phyloP scores from a whole-genome alignment of 1,140 invertebrate genomes.

The Telenomus remus region DNA sequence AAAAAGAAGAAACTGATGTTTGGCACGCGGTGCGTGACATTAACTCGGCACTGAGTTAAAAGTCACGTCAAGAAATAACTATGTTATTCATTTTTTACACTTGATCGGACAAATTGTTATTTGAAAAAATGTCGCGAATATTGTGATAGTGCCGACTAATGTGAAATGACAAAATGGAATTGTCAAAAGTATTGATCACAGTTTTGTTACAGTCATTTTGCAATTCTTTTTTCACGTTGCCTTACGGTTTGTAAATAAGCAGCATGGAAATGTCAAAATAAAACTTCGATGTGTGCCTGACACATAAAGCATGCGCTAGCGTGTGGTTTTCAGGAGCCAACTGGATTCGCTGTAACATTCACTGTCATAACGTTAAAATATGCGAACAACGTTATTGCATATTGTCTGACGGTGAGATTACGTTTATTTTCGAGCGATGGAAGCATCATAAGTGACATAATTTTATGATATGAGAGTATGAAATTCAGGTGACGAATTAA shows the following conservation, averaged over 20 bases:
- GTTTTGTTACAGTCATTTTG: slow-evolving; percentile 25
- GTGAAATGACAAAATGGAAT: no score
- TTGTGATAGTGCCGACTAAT: no score
- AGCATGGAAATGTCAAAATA: slow-evolving; percentile 44
- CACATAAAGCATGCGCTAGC: slow-evolving; percentile 3
- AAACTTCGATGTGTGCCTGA: slow-evolving; percentile 23
- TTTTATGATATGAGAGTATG: slow-evolving; percentile 27
- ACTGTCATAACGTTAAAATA: slow-evolving; percentile 43
- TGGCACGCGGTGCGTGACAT: slow-evolving; percentile 49
- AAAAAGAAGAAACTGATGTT: slow-evolving; percentile 45
- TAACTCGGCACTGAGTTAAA: slow-evolving; percentile 37
- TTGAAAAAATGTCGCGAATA: no score
- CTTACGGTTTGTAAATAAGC: slow-evolving; percentile 25
- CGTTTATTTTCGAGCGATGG: slow-evolving; percentile 40
- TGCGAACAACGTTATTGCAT: slow-evolving; percentile 31
- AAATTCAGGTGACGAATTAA: slow-evolving; percentile 35
- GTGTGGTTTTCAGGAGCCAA: slow-evolving; percentile 34
- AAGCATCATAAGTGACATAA: slow-evolving; percentile 31
- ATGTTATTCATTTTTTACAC: background rate
- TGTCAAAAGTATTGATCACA: background rate
- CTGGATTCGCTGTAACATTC: slow-evolving; percentile 29
- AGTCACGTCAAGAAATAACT: slow-evolving; percentile 31
- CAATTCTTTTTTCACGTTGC: slow-evolving; percentile 19
- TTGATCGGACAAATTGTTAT: no score
- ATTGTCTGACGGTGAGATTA: slow-evolving; percentile 33